A percentile compares a stretch with the other conserved stretches of the same genome.
Conservation (phyloP, 2,113 vertebrate species). For the Microtus ochrogaster region DNA sequence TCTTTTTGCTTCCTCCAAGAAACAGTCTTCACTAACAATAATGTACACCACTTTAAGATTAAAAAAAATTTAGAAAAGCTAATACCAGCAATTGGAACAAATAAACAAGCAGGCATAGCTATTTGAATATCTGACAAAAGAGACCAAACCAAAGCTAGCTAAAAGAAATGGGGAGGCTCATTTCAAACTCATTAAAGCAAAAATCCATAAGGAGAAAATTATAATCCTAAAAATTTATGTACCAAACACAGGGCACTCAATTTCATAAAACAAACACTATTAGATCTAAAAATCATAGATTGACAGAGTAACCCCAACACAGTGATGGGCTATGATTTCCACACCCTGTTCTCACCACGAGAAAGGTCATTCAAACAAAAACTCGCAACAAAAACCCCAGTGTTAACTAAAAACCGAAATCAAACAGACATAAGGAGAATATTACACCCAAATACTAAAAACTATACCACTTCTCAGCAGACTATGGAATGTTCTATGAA, state of each 20-base stretch:
- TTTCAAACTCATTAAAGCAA: not conserved
- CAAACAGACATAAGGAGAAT: not conserved
- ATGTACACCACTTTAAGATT: not conserved
- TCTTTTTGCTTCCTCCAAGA: not conserved
- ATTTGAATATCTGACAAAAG: not conserved
- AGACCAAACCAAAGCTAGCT: not conserved
- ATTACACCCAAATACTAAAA: not conserved
- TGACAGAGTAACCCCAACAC: not conserved
- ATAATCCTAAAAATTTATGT: not conserved
- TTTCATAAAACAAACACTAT: not conserved
- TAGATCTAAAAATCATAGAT: no score
- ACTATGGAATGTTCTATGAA: not conserved
- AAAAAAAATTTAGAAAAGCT: not conserved
- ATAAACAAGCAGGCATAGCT: not conserved
- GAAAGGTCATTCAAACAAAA: not conserved
- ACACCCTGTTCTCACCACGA: not conserved
- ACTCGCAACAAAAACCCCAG: not conserved
- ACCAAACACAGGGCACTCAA: not conserved
- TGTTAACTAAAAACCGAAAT: not conserved
- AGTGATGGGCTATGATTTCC: not conserved
- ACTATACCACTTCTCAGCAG: not conserved
- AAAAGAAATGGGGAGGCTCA: not conserved
- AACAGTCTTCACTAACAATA: not conserved
- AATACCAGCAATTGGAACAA: no score
- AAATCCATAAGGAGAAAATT: not conserved